Base-by-base conservation (phyloP, 2,888 invertebrate genomes). In the Cacoxenus indagator region DNA sequence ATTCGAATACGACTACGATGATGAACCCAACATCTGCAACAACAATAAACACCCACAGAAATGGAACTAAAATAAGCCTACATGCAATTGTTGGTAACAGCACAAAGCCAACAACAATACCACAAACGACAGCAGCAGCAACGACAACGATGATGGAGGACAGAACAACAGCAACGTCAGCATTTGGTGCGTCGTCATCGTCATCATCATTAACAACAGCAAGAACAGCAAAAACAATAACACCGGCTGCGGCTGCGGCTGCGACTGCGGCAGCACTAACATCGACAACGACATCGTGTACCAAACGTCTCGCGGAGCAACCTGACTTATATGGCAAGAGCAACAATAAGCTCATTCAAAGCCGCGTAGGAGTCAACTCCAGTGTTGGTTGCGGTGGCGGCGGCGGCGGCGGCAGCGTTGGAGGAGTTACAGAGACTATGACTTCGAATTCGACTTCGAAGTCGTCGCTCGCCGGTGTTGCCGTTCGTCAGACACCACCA, bases 41-140 rank as follows among this genome's bases (percentile, higher is more conserved):
- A 71, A 71, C 78, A 77, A 75, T 77, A 73, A 82, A 83, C 85
- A 85, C 84, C 78, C 84, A 84, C 86, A 86, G 84, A 76, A 80
- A 74, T 73, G 79, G 83, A 74, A 77, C 81, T 68, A 86, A 84
- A 82, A 82, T 86, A 83, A 86, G 86, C 86, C 85, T 85, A 85
- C 85, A 85, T 84, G 78, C 85, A 83, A 86, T 85, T 85, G 86
- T 85, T 82, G 84, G 84, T 71, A 73, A 65, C 73, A 73, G 69
- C 75, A 70, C 37, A 37, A 51, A 51, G 24, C 46, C 70, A 68
- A 66, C 66, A 70, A 65, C 67, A 70, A 54, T 62, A 69, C 43
- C 65, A 67, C 46, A 27, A 37, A 31, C 75, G 55, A 3, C 73
- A 71, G 1, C 73, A 69, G 0, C 68, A 75, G 43, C 75, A 70